A percentile compares a stretch with the other conserved stretches of the same genome.
Conservation (phyloP, 2,113 vertebrate genomes). For the Tachysurus fulvidraco region DNA sequence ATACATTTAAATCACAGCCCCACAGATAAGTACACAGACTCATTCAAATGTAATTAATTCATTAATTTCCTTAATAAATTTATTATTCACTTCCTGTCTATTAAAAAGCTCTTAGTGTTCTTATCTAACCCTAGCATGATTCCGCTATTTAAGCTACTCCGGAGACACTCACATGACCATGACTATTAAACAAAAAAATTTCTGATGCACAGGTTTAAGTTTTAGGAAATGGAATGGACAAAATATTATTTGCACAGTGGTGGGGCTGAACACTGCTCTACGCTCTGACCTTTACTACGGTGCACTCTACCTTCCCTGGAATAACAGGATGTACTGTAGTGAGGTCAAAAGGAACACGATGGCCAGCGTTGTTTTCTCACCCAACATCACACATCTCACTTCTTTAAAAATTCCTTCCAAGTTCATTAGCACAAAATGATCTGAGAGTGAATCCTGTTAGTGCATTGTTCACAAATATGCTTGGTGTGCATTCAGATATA, state of each 20-base stretch:
- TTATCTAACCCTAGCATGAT: too few species aligned
- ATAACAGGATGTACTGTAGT: slow-evolving; percentile 52
- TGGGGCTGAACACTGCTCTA: slow-evolving; percentile 2
- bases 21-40: too few species aligned
- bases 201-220: background rate
- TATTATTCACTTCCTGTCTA: background rate
- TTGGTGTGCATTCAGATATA: background rate
- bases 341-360: slow-evolving; percentile 41
- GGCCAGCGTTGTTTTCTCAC: background rate
- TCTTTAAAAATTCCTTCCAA: background rate
- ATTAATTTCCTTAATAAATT: background rate
- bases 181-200: background rate
- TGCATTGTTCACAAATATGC: background rate
- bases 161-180: background rate
- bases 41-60: too few species aligned
- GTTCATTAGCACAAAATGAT: background rate
- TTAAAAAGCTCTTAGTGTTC: background rate
- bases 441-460: background rate
- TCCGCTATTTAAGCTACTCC: background rate
- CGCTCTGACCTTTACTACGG: slow-evolving; percentile 24
- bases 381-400: background rate
- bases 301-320: slow-evolving; percentile 7
- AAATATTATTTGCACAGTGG: background rate
- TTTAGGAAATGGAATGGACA: background rate
- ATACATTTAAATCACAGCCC: background rate